These are phyloP conservation scores for Drosophila picticornis DNA, from an alignment of 2,888 invertebrate genomes.

Conservation along the genomic window DNA sequence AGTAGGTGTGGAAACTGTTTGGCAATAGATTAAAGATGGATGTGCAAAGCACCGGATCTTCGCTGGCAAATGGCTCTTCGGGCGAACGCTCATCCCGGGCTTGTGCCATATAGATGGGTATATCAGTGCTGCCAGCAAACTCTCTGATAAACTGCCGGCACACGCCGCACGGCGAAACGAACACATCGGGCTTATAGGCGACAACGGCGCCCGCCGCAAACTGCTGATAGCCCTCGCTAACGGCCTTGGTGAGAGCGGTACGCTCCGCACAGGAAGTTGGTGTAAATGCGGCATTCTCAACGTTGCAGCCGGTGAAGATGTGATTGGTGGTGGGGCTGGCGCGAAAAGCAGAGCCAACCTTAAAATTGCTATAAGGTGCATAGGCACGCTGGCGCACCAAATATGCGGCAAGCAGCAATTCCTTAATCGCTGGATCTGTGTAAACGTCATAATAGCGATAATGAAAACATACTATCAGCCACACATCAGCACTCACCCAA, in stretches of 20 bases:
- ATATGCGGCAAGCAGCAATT: conserved; percentile 88
- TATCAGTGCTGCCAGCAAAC: conserved; percentile 88
- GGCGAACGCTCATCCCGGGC: conserved; percentile 83
- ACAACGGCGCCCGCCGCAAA: conserved; percentile 90
- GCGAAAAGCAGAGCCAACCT: conserved; percentile 93
- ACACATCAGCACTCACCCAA: conserved; percentile 63
- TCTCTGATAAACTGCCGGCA: conserved; percentile 94
- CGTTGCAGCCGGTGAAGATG: conserved; percentile 93
- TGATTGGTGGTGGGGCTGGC: conserved; percentile 88
- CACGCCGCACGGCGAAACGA: conserved; percentile 94
- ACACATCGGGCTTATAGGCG: conserved; percentile 88
- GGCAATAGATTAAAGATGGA: conserved; percentile 83
- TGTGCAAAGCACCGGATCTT: conserved; percentile 77
- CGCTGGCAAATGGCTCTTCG: conserved; percentile 42
- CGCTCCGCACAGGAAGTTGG: conserved; percentile 95
- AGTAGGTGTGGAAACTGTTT: conserved; percentile 73
- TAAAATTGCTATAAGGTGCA: conserved; percentile 94
- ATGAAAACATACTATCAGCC: not conserved
- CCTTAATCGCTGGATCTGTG: conserved; percentile 72
- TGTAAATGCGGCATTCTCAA: conserved; percentile 93
- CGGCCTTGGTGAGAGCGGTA: conserved; percentile 92
- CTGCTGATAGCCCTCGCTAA: conserved; percentile 91
- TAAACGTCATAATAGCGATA: conserved; percentile 3
- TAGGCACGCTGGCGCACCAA: conserved; percentile 89
- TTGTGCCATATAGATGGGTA: conserved; percentile 90